Evolutionary conservation across 2,113 vertebrate species (phyloP), one percentile per base, ranked within the genome.

Genomic region (Nematolebias whitei): DNA sequence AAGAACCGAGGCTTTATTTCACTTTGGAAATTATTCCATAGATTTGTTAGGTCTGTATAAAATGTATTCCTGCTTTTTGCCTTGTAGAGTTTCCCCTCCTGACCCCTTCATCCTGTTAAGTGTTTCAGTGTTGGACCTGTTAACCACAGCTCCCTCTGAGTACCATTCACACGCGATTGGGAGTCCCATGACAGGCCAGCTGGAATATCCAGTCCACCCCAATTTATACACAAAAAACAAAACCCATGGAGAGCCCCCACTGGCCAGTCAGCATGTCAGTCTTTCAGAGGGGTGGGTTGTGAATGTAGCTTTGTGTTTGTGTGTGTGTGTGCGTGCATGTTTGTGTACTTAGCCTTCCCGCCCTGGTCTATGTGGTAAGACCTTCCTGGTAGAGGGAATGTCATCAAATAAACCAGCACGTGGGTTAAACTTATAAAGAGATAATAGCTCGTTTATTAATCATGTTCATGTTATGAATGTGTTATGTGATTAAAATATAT

Each of bases 351-450:
- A 8, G 49, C 1, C 85, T 96, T 98, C 95, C 96, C 96, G 95
- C 96, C 96, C 96, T 92, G 92, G 89, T 89, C 89, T 45, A 83
- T 73, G 85, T 91, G 87, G 32, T 91, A 76, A 83, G 90, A 87
- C 86, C 90, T 93, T 95, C 95, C 93, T 92, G 93, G 81, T 86
- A 70, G 11, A 84, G 47, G 49, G 14, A 50, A 35, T 38, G 87
- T 78, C 43, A 92, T 91, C 91, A 91, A 45, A 92, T 76, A 76
- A 72, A 90, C 80, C 80, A 85, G 32, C 44, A 68, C 1, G 10
- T 35, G 32, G 9, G 32, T 35, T 35, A 35, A 35, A 35, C 32
- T 9, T 8, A 35, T 35, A 10, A 35, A 35, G 32, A 5, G 9
- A 35, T 35, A 35, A 10, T 35, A 35, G 32, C 5, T 35, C 5